Base-by-base conservation (phyloP, 2,888 invertebrate genomes). In the Eubasilissa splendida region DNA sequence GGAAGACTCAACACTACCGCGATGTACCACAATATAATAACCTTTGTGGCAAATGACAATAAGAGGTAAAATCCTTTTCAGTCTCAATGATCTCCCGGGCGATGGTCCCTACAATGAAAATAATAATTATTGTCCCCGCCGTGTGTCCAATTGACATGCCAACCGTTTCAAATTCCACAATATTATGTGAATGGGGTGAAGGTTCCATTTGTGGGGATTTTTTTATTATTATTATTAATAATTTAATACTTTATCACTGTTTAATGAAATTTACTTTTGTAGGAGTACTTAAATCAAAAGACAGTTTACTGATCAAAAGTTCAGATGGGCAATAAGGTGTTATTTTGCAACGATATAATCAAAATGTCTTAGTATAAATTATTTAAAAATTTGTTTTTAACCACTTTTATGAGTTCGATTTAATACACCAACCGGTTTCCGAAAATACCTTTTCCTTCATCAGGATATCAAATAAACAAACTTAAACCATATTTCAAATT, bases 161-260 rank as follows among this genome's bases (percentile, higher is more conserved):
- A 74, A 81, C 81, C 81, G 78, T 68, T 65, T 58, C 81, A 11
- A 81, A 81, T 81, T 31, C 33, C 50, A 75, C 81, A 81, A 81
- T 78, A 59, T 52, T 63, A 33, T 68, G 52, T 42, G 68, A 68
- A 52, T 56, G 42, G 33, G 59, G 31, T 31, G 14, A 58, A 73
- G 74, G 14, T 53, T 33, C 33, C 76, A 53, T 58, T 75, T 14
- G 53, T n/a, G 31, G 33, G 14, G n/a, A 71, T 2, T 53, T 2
- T 53, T 54, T 50, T 68, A 52, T 50, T 58, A 8, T 58, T 63
- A 7, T 63, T 63, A 9, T 4, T 10, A 42, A 42, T 42, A 42
- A 42, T 42, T 42, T 42, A 42, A 42, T 42, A 42, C 42, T 4
- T 42, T 42, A 12, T 12, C 63, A 10, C 31, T 63, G 63, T 63